Conservation (phyloP, 1,140 invertebrate species). For the Psix sp. region DNA sequence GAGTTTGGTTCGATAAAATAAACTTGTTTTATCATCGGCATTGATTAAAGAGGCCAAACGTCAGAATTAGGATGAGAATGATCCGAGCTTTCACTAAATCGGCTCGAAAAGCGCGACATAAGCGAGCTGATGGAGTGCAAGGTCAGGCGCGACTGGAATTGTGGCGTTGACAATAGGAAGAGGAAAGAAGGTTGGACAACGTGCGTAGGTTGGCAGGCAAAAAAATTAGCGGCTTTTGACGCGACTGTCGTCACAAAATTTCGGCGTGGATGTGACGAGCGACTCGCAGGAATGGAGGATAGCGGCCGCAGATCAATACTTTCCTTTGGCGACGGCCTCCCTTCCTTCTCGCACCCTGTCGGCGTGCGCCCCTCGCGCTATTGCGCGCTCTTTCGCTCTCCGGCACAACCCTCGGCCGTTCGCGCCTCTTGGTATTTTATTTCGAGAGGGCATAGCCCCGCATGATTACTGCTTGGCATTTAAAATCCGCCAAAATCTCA, state of each 20-base stretch:
- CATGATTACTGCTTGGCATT: constrained; percentile 7
- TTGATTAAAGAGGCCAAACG: too few species aligned
- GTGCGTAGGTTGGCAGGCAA: too few species aligned
- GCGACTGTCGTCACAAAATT: constrained; percentile 34
- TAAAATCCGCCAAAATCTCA: constrained; percentile 51
- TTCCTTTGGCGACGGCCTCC: constrained; percentile 73
- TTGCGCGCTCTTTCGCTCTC: constrained; percentile 11
- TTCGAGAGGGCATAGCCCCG: constrained; percentile 20
- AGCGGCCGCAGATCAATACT: constrained; percentile 76
- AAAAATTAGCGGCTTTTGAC: too few species aligned
- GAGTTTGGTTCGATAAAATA: background rate
- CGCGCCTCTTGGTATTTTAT: constrained; percentile 53
- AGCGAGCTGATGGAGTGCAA: too few species aligned
- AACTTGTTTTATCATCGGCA: too few species aligned
- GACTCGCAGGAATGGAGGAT: constrained; percentile 71
- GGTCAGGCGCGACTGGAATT: too few species aligned
- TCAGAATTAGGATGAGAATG: too few species aligned
- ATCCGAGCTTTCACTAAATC: too few species aligned
- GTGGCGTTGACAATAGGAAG: too few species aligned
- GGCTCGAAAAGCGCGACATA: too few species aligned
- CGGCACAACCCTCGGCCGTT: constrained; percentile 66
- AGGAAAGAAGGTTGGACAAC: too few species aligned
- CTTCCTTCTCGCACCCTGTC: constrained; percentile 57
- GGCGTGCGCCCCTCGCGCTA: constrained; percentile 36
- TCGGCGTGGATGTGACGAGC: constrained; percentile 29